Base-by-base conservation (phyloP, 37 sponge, comb jelly and placozoan species). In the Oopsacas minuta region DNA sequence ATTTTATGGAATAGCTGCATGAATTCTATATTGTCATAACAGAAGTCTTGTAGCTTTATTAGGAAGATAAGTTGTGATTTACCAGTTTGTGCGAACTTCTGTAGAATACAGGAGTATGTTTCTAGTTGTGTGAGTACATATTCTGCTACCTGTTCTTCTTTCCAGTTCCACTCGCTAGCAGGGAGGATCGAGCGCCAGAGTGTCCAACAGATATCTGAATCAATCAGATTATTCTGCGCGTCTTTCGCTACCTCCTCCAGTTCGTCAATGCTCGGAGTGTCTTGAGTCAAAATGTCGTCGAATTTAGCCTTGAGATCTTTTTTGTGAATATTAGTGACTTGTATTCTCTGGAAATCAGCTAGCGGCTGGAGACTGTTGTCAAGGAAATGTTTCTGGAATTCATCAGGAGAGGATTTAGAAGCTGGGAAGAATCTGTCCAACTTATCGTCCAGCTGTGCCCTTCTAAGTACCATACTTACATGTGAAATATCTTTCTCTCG, bases 1-100 rank as follows among this genome's bases (percentile, higher is more conserved):
- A 97, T 94, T 52, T 91, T 94, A 81, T 93, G 92, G 87, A 97
- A 97, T 49, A 91, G 38, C 35, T 94, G 92, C 75, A 90, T 89
- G 88, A 97, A 93, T 84, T 87, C 87, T 39, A 90, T 84, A 38
- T 94, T 90, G 42, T 94, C 93, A 86, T 90, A 94, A 83, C 98
- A 97, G 49, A 87, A 97, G 82, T 94, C 93, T 83, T 97, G 95
- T 36, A 95, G 92, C 85, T 91, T 89, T 69, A 91, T 89, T 25
- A 95, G 87, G 30, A 95, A 87, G 7, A 85, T 89, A 32, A 92
- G 52, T 84, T 95, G 95, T 0, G 93, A 85, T 52, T 91, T 90
- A 0, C 93, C 93, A n/a, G 83, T 85, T 52, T 90, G 85, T 87
- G 90, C 88, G 85, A 91, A 93, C 28, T 91, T 91, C 32, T 85